Base-by-base conservation (phyloP, 1,140 invertebrate genomes). In the Sogatella furcifera region DNA sequence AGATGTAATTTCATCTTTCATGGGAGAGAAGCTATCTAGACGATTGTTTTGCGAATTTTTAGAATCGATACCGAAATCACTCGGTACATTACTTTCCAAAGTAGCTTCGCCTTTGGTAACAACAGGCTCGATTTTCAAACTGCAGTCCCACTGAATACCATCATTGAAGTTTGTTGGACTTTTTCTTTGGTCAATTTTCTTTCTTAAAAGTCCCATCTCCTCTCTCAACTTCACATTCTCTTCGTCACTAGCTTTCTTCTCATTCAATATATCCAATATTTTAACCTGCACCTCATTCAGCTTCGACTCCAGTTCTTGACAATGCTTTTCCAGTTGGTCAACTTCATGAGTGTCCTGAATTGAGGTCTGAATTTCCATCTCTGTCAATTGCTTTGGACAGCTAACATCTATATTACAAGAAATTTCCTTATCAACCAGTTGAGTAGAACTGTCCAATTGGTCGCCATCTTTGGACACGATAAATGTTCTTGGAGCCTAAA, bases 231-330 rank as follows among this genome's bases (percentile, higher is more conserved):
- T 64, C 60, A 52, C 61, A 17, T 70, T 70, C 56, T 73, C 70
- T 61, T 67, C 65, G 14, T 62, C 59, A 41, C 70, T 67, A 13
- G 65, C 64, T 61, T 66, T 66, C 63, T 71, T 72, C 43, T 73
- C 70, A 6, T 62, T 66, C 9, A 71, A 44, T 15, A 71, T 69
- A 59, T 70, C 67, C 15, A 70, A 52, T 15, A 71, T 70, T 59
- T 71, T 67, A 46, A 63, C 53, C 57, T 69, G 66, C 9, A 71
- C 67, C 41, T 59, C 52, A 34, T 68, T 66, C 34, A 69, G 59
- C 43, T 69, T 58, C 6, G 43, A 61, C 55, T 68, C 61, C 24
- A 70, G 52, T 19, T 65, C 63, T 52, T 64, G 61, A 55, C 69
- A 68, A 46, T 68, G 66, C 58, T 64, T 63, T 53, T 65, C 64